Percentiles rank a stretch among this genome's conserved stretches.
phyloP scores from a whole-genome alignment of 2,113 vertebrate genomes.

The Hyperopisus bebe region DNA sequence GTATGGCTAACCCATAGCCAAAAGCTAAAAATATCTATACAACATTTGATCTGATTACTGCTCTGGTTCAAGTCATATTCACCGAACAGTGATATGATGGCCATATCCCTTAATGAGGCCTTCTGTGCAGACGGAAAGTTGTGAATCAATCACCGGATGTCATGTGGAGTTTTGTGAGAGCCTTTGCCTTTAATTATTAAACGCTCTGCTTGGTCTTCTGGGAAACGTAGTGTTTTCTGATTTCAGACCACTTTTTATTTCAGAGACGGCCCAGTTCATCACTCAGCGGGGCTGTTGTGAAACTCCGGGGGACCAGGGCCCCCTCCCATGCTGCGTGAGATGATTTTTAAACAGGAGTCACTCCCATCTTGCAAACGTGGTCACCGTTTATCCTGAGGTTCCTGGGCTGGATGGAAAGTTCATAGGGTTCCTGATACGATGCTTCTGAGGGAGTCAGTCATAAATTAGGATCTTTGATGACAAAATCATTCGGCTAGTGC shows the following conservation, averaged over 20 bases:
- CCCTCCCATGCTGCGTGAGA: not conserved
- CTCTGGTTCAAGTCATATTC: not conserved
- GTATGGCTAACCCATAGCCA: not conserved
- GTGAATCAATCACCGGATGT: not conserved
- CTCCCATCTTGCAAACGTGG: not conserved
- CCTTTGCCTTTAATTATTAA: slow-evolving; percentile 17
- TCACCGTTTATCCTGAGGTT: not conserved
- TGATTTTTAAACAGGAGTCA: not conserved
- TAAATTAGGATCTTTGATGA: not conserved
- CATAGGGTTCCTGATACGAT: not conserved
- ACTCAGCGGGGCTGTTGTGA: not conserved
- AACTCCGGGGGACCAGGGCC: not conserved
- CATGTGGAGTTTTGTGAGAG: not conserved
- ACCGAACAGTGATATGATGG: not conserved
- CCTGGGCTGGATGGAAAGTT: not conserved
- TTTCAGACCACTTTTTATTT: slow-evolving; percentile 15
- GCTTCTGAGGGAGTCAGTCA: not conserved
- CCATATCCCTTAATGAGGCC: not conserved
- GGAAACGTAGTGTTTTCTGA: not conserved
- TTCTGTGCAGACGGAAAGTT: not conserved
- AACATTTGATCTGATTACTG: not conserved
- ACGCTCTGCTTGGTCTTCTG: not conserved
- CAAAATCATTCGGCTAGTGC: not conserved
- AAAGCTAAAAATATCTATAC: not conserved
- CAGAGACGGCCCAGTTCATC: not conserved